phyloP scores from a whole-genome alignment of 2,888 invertebrate species.

The Heliconius ismenius region DNA sequence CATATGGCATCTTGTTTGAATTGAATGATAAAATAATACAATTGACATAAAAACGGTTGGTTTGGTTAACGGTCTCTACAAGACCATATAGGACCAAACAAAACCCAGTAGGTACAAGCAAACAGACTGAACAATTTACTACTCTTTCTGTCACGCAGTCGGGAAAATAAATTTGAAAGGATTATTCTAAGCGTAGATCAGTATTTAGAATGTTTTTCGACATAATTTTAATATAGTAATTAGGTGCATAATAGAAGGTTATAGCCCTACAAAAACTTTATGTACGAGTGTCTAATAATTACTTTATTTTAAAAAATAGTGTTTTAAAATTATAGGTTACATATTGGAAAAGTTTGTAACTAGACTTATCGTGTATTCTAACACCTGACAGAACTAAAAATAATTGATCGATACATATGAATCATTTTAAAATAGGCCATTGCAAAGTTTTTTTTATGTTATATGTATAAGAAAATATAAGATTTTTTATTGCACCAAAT shows the following conservation, averaged over 20 bases:
- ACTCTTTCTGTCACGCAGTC: too few relatives aligned
- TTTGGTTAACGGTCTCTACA: neutral
- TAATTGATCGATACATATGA: neutral
- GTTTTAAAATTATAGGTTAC: neutral
- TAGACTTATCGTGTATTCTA: neutral
- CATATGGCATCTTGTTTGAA: too few relatives aligned
- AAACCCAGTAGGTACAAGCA: neutral
- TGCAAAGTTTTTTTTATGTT: neutral
- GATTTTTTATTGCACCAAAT: too few relatives aligned
- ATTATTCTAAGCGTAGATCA: too few relatives aligned
- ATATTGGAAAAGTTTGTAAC: neutral
- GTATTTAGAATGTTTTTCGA: too few relatives aligned
- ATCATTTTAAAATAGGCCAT: neutral
- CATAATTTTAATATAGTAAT: too few relatives aligned
- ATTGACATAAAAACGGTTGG: too few relatives aligned
- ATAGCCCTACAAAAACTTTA: neutral
- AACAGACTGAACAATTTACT: too few relatives aligned
- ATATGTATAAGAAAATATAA: neutral
- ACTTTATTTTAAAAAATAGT: neutral
- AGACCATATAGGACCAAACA: neutral
- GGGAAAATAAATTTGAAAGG: too few relatives aligned
- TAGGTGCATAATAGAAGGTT: too few relatives aligned
- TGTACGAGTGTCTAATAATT: neutral
- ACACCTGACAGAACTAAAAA: neutral
- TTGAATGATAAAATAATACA: too few relatives aligned